phyloP scores from a whole-genome alignment of 2,797 vertebrate species.

The Sebastes oblongus region DNA sequence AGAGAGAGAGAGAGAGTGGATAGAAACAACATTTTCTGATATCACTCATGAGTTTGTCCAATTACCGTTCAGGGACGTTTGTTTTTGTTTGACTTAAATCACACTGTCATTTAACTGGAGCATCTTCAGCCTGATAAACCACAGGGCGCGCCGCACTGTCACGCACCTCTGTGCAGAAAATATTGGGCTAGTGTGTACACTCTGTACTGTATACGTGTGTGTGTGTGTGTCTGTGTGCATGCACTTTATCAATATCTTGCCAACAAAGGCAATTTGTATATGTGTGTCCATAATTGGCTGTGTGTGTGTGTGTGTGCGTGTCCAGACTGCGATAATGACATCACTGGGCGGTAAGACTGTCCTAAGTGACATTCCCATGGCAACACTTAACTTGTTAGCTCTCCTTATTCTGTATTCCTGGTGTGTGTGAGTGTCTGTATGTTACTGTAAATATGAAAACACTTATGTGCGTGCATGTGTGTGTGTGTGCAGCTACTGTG shows the following conservation, averaged over 20 bases:
- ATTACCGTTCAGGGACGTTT: conserved; percentile 38
- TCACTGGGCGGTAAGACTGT: conserved; percentile 34
- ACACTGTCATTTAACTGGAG: conserved; percentile 26
- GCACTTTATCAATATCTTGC: conserved; percentile 26
- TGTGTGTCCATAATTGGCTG: conserved; percentile 43
- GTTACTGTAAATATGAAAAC: conserved; percentile 31
- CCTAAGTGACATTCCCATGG: conserved; percentile 47
- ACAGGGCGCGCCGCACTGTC: not conserved
- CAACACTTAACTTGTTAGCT: conserved; percentile 44
- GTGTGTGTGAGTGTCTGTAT: not conserved
- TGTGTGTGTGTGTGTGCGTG: not conserved
- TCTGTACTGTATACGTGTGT: not conserved
- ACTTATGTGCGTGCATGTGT: not conserved
- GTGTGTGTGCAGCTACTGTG: not conserved
- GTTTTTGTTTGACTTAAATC: conserved; percentile 51
- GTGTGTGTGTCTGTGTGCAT: not conserved
- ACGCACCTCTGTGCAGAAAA: conserved; percentile 3
- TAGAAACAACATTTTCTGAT: conserved; percentile 36
- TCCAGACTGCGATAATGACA: conserved; percentile 49
- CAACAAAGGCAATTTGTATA: conserved; percentile 13
- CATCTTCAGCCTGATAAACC: conserved; percentile 11
- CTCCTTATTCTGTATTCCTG: conserved; percentile 8
- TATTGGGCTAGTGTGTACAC: not conserved
- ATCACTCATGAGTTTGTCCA: conserved; percentile 56
- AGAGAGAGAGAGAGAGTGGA: not conserved